Evolutionary conservation across 2,888 invertebrate genomes (phyloP).

Genomic region (Eupithecia tripunctaria): DNA sequence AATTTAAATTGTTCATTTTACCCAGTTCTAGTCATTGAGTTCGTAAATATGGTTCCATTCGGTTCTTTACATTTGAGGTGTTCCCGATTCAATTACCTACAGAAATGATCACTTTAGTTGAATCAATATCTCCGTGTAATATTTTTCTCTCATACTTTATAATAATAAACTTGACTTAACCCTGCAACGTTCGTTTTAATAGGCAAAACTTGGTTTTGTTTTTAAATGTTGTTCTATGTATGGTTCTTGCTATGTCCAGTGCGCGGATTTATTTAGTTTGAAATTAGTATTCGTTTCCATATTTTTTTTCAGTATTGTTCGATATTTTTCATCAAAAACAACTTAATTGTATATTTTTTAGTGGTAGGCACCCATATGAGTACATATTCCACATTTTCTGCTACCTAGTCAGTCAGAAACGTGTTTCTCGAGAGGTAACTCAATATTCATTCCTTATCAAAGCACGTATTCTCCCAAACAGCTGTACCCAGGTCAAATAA

Average conservation of each 20-base stretch:
- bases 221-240: neutral
- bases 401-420: neutral
- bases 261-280: neutral
- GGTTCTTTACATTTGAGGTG: conserved; percentile 36
- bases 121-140: conserved; percentile 10
- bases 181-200: conserved; percentile 21
- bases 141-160: neutral
- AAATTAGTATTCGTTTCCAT: neutral
- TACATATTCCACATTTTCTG: neutral
- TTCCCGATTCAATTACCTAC: conserved; percentile 31
- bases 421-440: neutral
- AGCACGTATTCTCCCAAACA: conserved; percentile 7
- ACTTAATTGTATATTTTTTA: neutral
- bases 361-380: neutral
- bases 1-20: conserved; percentile 28
- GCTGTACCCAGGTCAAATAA: conserved; percentile 9
- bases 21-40: conserved; percentile 22
- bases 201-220: conserved; percentile 5
- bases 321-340: neutral
- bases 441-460: neutral
- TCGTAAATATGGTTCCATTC: conserved; percentile 15
- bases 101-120: conserved; percentile 28
- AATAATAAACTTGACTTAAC: conserved; percentile 38
- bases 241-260: neutral
- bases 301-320: too few relatives aligned